These are phyloP conservation scores for Morus bassanus DNA, from an alignment of 2,797 vertebrate genomes.

Conservation along the genomic window DNA sequence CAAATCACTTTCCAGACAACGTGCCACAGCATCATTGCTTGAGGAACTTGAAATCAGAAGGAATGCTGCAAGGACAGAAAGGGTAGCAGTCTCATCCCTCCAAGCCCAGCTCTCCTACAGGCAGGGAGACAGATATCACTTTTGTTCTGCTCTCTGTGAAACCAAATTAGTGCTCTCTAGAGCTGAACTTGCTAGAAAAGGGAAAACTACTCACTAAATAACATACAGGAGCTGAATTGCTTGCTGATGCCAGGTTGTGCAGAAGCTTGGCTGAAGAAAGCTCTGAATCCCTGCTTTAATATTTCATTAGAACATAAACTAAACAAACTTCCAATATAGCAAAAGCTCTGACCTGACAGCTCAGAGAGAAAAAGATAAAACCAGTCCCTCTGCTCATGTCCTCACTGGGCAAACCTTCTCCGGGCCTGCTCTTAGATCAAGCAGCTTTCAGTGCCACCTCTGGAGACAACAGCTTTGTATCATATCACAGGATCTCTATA, in stretches of 20 bases:
- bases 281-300: neutral
- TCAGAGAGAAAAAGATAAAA: neutral
- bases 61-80: slow-evolving; percentile 1
- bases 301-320: neutral
- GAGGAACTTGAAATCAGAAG: slow-evolving; percentile 52
- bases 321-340: neutral
- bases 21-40: neutral
- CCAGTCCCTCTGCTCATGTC: neutral
- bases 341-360: neutral
- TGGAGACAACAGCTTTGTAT: neutral
- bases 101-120: neutral
- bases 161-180: neutral
- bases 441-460: neutral
- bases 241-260: neutral
- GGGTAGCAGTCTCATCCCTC: neutral
- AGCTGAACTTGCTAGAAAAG: neutral
- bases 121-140: neutral
- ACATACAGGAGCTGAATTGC: neutral
- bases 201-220: neutral
- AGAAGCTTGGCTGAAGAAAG: neutral
- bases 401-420: neutral
- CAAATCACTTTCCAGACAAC: slow-evolving; percentile 29
- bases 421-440: neutral
- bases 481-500: neutral
- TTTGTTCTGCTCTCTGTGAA: neutral